These are phyloP conservation scores for Naso thynnoides DNA, from an alignment of 2,797 vertebrate genomes.

Conservation along the genomic window DNA sequence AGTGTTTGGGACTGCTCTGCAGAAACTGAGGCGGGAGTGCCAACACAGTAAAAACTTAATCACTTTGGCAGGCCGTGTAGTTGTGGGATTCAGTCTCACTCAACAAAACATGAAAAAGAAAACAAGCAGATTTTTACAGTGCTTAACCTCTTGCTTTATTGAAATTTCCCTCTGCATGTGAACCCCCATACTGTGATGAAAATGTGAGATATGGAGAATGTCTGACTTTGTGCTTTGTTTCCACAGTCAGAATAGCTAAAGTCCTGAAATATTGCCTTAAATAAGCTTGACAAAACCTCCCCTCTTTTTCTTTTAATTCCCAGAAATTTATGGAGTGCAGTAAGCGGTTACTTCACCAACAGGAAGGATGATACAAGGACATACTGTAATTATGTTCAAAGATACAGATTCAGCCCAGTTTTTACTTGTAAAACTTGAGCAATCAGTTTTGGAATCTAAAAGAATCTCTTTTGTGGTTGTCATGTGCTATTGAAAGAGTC, in stretches of 20 bases:
- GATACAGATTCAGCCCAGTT: conserved; percentile 81
- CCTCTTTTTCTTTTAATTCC: conserved; percentile 52
- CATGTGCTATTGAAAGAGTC: conserved; percentile 79
- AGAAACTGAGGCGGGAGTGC: conserved; percentile 70
- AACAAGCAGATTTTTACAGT: conserved; percentile 74
- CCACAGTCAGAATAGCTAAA: conserved; percentile 61
- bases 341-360: conserved; percentile 76
- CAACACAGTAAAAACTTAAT: conserved; percentile 80
- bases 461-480: conserved; percentile 82
- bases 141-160: conserved; percentile 63
- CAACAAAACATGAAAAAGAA: conserved; percentile 79
- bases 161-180: conserved; percentile 57
- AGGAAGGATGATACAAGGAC: conserved; percentile 83
- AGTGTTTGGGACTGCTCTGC: conserved; percentile 75
- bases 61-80: conserved; percentile 76
- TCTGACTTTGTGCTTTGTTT: conserved; percentile 56
- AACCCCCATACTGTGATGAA: conserved; percentile 65
- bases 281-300: conserved; percentile 73
- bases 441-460: conserved; percentile 79
- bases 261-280: conserved; percentile 73
- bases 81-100: conserved; percentile 77
- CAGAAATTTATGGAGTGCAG: conserved; percentile 78
- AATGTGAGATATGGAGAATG: conserved; percentile 64
- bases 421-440: conserved; percentile 81
- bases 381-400: conserved; percentile 85